phyloP scores from a whole-genome alignment of 2,113 vertebrate species.

The Zootoca vivipara region DNA sequence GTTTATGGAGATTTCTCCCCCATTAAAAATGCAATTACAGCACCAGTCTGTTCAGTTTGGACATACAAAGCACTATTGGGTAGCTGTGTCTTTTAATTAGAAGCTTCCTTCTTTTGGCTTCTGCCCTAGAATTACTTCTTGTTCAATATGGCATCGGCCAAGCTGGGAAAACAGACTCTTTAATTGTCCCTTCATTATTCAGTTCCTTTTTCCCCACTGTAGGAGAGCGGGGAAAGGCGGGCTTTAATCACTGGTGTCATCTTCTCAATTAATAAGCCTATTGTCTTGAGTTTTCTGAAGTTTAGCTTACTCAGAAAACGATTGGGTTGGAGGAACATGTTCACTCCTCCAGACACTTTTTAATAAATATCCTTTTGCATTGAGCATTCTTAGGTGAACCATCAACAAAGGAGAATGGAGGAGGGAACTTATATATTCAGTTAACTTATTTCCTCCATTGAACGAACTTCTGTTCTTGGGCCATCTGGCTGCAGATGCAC shows the following conservation, averaged over 20 bases:
- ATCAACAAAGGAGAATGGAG: not conserved
- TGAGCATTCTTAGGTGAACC: not conserved
- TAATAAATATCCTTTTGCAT: not conserved
- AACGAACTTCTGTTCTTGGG: not conserved
- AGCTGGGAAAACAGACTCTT: not conserved
- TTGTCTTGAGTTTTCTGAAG: not conserved
- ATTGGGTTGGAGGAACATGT: not conserved
- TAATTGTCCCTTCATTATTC: not conserved
- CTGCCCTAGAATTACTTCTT: not conserved
- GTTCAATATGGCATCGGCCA: not conserved
- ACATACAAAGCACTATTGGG: not conserved
- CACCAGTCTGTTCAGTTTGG: not conserved
- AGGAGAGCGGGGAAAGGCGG: no score
- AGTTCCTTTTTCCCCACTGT: not conserved
- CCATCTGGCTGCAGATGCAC: conserved; percentile 1
- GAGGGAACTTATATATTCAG: not conserved
- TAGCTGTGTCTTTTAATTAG: not conserved
- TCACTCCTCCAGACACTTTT: not conserved
- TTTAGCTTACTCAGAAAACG: not conserved
- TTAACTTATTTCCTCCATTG: not conserved
- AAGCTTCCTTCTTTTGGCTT: not conserved
- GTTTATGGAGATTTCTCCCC: not conserved
- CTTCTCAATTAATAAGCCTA: not conserved
- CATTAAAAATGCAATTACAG: not conserved
- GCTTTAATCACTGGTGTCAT: not conserved